These are phyloP conservation scores for Florisuga fusca DNA, from an alignment of 2,797 vertebrate genomes.

Conservation along the genomic window DNA sequence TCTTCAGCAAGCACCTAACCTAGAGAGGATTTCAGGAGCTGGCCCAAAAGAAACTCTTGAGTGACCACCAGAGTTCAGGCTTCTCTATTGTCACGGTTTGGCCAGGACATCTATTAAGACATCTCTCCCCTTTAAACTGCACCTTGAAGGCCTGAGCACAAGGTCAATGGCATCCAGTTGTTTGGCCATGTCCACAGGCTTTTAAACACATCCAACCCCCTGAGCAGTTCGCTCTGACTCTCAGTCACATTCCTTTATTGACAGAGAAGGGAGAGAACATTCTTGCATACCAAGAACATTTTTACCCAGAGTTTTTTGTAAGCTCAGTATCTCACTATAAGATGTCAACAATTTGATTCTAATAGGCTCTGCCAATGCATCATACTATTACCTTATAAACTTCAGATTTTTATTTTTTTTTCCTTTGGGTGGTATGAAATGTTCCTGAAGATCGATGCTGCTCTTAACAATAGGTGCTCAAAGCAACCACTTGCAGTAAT, in stretches of 20 bases:
- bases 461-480: conserved; percentile 18
- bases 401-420: background rate
- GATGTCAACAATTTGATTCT: background rate
- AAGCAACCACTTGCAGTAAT: background rate
- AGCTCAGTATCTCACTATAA: conserved; percentile 3
- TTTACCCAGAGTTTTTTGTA: background rate
- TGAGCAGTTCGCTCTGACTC: background rate
- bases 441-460: background rate
- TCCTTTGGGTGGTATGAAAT: conserved; percentile 3
- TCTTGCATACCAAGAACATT: conserved; percentile 32
- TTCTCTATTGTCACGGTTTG: too few species aligned
- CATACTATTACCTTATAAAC: background rate
- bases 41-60: background rate
- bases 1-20: background rate
- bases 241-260: background rate
- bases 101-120: too few species aligned
- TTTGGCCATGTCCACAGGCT: background rate
- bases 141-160: background rate
- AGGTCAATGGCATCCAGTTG: background rate
- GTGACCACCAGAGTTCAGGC: background rate
- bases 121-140: background rate
- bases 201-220: background rate
- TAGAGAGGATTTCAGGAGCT: background rate
- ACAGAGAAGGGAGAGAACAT: background rate
- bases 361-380: background rate